Conservation (phyloP, 2,888 invertebrate genomes). For the Cremastobaeus sp. region DNA sequence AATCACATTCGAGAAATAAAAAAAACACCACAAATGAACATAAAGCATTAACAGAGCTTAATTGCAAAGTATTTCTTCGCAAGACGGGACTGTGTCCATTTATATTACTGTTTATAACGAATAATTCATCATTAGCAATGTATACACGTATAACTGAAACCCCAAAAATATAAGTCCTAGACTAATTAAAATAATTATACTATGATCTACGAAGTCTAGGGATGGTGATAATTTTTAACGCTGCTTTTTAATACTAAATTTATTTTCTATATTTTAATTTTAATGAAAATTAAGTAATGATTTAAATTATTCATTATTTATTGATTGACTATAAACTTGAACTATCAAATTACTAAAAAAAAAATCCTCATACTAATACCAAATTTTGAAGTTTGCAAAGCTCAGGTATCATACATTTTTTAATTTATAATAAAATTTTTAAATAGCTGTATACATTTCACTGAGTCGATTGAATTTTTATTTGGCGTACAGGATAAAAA, state of each 20-base stretch:
- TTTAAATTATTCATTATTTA: neutral
- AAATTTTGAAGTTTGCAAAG: no score
- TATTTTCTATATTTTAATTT: no score
- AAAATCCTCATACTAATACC: no score
- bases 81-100: conserved; percentile 72
- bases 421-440: no score
- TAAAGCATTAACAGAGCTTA: conserved; percentile 68
- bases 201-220: conserved; percentile 48
- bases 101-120: conserved; percentile 63
- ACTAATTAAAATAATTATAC: conserved; percentile 49
- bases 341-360: no score
- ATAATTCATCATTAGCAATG: conserved; percentile 54
- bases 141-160: conserved; percentile 49
- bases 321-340: no score
- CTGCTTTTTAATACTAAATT: conserved; percentile 37
- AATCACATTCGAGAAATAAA: neutral
- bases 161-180: conserved; percentile 50
- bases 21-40: conserved; percentile 37
- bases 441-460: no score
- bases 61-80: conserved; percentile 71
- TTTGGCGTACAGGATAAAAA: no score
- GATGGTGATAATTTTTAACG: conserved; percentile 38
- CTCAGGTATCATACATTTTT: no score
- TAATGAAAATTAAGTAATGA: neutral
- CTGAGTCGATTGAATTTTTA: no score